Evolutionary conservation across 2,797 vertebrate genomes (phyloP).

Genomic region (Tapirus indicus): DNA sequence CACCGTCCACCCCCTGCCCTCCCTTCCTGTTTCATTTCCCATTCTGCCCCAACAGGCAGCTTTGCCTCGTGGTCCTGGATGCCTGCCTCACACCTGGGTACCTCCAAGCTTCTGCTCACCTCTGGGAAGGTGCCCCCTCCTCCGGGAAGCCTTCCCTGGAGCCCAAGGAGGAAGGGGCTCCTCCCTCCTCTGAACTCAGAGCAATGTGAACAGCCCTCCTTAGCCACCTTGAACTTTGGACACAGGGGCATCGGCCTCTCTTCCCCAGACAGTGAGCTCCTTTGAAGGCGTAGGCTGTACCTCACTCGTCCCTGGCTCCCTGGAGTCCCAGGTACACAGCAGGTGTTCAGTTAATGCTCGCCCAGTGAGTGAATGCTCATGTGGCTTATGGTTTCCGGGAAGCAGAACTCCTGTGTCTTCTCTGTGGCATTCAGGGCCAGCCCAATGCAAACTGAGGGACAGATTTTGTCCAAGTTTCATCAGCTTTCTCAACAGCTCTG

Average conservation of each 20-base stretch:
- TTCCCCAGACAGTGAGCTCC: not conserved
- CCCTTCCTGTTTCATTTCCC: not conserved
- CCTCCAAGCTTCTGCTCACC: not conserved
- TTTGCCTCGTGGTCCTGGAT: not conserved
- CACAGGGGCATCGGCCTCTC: not conserved
- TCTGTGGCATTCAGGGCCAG: not conserved
- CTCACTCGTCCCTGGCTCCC: not conserved
- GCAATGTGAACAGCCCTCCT: not conserved
- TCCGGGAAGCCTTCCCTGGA: not conserved
- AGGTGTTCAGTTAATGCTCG: not conserved
- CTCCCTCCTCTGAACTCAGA: not conserved
- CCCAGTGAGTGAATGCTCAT: not conserved
- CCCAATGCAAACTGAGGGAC: not conserved
- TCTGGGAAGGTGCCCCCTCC: not conserved
- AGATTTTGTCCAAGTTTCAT: not conserved
- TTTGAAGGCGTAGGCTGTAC: not conserved
- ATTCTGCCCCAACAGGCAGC: not conserved
- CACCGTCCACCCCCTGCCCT: not conserved
- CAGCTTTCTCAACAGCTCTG: not conserved
- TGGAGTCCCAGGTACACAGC: not conserved
- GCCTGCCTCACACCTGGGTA: not conserved
- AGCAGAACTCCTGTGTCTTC: not conserved
- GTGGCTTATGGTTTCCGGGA: not conserved
- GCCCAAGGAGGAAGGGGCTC: not conserved
- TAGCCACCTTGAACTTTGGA: not conserved